phyloP scores from a whole-genome alignment of 2,797 vertebrate genomes.

The Anguilla pacifica region DNA sequence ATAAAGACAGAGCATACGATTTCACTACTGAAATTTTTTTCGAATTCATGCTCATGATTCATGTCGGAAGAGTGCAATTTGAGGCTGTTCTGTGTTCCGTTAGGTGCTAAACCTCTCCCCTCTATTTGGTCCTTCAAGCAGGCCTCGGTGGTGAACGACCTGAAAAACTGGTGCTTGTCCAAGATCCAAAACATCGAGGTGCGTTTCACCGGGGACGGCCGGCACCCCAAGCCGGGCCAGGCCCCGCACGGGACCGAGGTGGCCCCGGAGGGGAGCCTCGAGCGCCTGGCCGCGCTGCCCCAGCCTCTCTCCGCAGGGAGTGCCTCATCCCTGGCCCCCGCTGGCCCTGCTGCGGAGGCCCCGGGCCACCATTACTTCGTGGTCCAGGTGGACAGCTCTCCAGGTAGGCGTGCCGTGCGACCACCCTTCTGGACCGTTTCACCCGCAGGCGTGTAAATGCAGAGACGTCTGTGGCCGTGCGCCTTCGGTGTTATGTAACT shows the following conservation, averaged over 20 bases:
- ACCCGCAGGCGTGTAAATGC: neutral
- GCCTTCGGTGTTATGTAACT: neutral
- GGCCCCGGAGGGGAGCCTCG: constrained; percentile 61
- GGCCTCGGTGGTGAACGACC: constrained; percentile 84
- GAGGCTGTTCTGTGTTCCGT: neutral
- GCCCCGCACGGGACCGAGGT: constrained; percentile 71
- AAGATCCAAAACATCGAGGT: constrained; percentile 91
- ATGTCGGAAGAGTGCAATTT: neutral
- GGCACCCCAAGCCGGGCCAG: constrained; percentile 43
- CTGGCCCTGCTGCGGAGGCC: constrained; percentile 59
- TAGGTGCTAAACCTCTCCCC: neutral
- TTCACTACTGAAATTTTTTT: no score
- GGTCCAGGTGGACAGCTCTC: constrained; percentile 68
- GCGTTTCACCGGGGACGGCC: constrained; percentile 77
- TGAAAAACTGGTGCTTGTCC: constrained; percentile 93
- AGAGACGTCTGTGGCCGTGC: neutral
- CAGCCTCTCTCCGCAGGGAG: constrained; percentile 27
- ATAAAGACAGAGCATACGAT: neutral
- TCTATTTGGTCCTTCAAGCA: constrained; percentile 57
- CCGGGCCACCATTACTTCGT: constrained; percentile 73
- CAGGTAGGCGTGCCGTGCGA: constrained; percentile 57
- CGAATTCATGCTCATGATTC: neutral
- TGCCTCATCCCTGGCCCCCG: constrained; percentile 56
- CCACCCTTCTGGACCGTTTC: constrained; percentile 22
- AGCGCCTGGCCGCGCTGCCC: neutral